A percentile compares a stretch with the other conserved stretches of the same genome.
Evolutionary conservation across 2,113 vertebrate genomes (phyloP).

Genomic region (Scytalopus superciliaris): DNA sequence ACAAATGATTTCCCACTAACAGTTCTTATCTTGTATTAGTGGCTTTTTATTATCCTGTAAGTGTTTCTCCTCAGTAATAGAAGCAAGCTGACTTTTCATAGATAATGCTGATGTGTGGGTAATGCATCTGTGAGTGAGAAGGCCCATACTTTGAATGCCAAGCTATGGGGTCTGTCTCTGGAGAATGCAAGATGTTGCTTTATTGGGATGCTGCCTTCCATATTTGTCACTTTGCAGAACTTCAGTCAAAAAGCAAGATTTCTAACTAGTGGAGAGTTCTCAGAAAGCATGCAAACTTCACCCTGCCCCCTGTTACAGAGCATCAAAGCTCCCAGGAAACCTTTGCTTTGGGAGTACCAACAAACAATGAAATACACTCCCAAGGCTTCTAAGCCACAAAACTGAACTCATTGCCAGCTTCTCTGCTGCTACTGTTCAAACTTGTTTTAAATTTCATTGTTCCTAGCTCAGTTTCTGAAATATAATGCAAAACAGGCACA

Average conservation of each 20-base stretch:
- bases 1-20: not conserved
- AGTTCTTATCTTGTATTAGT: not conserved
- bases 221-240: not conserved
- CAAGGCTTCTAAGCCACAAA: not conserved
- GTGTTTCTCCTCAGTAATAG: not conserved
- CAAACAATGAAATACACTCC: fast-evolving
- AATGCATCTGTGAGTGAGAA: not conserved
- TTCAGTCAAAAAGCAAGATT: not conserved
- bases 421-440: not conserved
- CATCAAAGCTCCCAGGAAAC: not conserved
- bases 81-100: not conserved
- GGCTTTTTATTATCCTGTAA: not conserved
- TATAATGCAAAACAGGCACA: not conserved
- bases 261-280: not conserved
- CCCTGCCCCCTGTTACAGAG: not conserved
- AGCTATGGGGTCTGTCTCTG: not conserved
- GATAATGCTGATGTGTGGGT: not conserved
- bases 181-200: not conserved
- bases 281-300: not conserved
- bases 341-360: fast-evolving
- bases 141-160: not conserved
- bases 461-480: not conserved
- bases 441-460: not conserved
- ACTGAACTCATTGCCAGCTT: not conserved
- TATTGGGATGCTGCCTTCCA: not conserved